Evolutionary conservation across 2,888 invertebrate species (phyloP).

Genomic region (Bugula neritina): DNA sequence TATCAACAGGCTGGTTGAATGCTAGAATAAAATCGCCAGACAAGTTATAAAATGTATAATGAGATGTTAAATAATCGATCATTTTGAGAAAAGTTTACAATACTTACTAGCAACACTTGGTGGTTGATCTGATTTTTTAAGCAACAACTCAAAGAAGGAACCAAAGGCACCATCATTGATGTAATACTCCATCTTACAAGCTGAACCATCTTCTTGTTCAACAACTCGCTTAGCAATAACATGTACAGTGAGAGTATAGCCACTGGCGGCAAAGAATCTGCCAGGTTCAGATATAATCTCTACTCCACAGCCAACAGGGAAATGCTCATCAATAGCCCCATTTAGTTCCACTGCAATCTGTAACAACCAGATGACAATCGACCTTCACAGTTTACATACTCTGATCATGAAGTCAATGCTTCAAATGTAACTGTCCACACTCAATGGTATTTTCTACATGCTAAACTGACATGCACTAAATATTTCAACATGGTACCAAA

Average conservation of each 20-base stretch:
- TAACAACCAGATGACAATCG: too few species aligned
- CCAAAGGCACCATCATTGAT: slow-evolving; percentile 98
- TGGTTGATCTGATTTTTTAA: slow-evolving; percentile 78
- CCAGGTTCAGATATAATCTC: slow-evolving; percentile 93
- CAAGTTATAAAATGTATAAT: too few species aligned
- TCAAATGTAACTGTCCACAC: too few species aligned
- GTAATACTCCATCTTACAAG: slow-evolving; percentile 74
- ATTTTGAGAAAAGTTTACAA: too few species aligned
- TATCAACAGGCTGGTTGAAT: slow-evolving; percentile 10
- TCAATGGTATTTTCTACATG: too few species aligned
- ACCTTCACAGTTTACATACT: too few species aligned
- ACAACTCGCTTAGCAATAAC: slow-evolving; percentile 74
- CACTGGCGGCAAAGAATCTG: slow-evolving; percentile 88
- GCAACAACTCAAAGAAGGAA: slow-evolving; percentile 92
- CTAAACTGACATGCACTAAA: too few species aligned
- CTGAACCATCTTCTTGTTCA: slow-evolving; percentile 28
- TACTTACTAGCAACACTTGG: slow-evolving; percentile 64
- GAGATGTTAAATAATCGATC: too few species aligned
- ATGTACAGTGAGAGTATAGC: slow-evolving; percentile 82
- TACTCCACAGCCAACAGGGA: slow-evolving; percentile 68
- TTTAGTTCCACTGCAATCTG: slow-evolving; percentile 76
- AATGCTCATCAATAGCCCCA: slow-evolving; percentile 70
- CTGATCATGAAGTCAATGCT: too few species aligned
- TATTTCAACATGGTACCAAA: too few species aligned
- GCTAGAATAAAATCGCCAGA: too few species aligned